Base-by-base conservation (phyloP, 2,888 invertebrate genomes). In the Tenthredo scrophulariae region DNA sequence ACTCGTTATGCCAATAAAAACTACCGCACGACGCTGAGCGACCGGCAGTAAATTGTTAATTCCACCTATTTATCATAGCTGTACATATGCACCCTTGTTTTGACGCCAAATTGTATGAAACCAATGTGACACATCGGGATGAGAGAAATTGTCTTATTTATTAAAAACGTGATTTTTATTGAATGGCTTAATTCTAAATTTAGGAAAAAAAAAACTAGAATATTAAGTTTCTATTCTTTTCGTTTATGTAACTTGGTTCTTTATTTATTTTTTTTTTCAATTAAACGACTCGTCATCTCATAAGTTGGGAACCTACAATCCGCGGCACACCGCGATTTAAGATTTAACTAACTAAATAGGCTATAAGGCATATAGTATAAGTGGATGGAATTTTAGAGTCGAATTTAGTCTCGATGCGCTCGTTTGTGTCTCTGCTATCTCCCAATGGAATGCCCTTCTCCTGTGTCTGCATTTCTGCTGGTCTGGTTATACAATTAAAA, bases 311-410 rank as follows among this genome's bases (percentile, higher is more conserved):
- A 75, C 46, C 75, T 13, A n/a, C 26, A 26, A 40, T 72, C 0
- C 40, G 10, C 18, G 40, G 40, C 75, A 75, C 46, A 26, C 58
- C 62, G 26, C 9, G 75, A 75, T 75, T 75, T 6, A 75, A 26
- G 26, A 43, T 46, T 75, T 29, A 37, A 70, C 33, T 37, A 75
- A 43, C 75, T 75, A 46, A 46, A 75, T 46, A 75, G 75, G 15
- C 75, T 29, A 22, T 46, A 75, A 26, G 46, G 26, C 46, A n/a
- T 10, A 46, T 26, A 18, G 4, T 26, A 75, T 43, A 50, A 75
- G 79, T 79, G 79, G 79, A 79, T 58, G 84, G 84, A 84, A 84
- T 84, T 70, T 74, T 70, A 62, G 29, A 50, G 84, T 46, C 84
- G 74, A 84, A 84, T 74, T 84, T 84, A 84, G 84, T 40, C 84